Evolutionary conservation across 2,888 invertebrate genomes (phyloP).

Genomic region (Cataglyphis livida): DNA sequence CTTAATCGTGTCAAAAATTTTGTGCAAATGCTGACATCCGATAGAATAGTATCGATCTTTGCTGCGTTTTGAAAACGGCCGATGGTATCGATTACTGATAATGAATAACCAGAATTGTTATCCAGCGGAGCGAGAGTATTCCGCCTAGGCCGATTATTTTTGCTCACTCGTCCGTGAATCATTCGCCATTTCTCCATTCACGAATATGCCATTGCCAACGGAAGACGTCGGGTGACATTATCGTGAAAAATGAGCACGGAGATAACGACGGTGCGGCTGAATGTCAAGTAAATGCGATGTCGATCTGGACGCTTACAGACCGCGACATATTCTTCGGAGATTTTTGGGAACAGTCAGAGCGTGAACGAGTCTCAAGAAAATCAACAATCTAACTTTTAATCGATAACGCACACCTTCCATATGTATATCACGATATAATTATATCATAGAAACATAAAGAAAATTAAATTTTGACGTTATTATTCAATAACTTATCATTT

Average conservation of each 20-base stretch:
- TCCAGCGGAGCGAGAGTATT: constrained; percentile 6
- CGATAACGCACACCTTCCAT: neutral
- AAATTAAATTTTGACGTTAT: neutral
- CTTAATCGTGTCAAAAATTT: constrained; percentile 14
- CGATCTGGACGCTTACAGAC: constrained; percentile 47
- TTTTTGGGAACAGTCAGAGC: neutral
- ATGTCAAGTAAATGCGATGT: constrained; percentile 70
- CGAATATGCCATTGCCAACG: constrained; percentile 59
- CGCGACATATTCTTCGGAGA: constrained; percentile 54
- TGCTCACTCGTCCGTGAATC: constrained; percentile 57
- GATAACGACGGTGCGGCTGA: constrained; percentile 66
- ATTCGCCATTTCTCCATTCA: constrained; percentile 67
- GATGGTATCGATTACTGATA: constrained; percentile 44
- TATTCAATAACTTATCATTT: constrained; percentile 20
- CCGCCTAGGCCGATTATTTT: constrained; percentile 64
- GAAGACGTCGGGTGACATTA: constrained; percentile 62
- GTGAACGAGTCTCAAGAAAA: constrained; percentile 6
- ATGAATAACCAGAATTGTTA: constrained; percentile 12
- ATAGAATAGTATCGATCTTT: constrained; percentile 21
- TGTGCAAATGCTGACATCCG: neutral
- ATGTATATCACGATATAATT: neutral
- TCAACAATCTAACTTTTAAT: neutral
- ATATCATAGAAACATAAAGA: neutral
- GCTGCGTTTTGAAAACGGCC: neutral
- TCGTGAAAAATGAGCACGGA: constrained; percentile 67